Evolutionary conservation across 2,888 invertebrate species (phyloP).

Genomic region (Mythimna pallens): DNA sequence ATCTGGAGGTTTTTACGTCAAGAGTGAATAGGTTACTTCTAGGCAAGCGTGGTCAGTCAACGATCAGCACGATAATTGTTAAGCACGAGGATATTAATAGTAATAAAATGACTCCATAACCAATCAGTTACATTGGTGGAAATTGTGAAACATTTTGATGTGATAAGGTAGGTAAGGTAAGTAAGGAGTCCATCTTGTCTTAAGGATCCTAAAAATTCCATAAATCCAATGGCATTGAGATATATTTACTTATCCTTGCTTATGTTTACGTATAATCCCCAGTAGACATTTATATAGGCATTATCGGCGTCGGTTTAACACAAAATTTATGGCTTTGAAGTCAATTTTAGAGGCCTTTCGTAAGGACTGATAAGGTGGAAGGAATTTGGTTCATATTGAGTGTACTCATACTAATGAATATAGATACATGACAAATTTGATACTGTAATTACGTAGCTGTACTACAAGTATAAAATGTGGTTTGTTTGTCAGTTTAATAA

Average conservation of each 20-base stretch:
- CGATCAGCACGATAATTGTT: too few species aligned
- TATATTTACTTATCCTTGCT: conserved; percentile 30
- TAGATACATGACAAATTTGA: background rate
- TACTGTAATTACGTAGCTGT: background rate
- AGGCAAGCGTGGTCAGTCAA: too few species aligned
- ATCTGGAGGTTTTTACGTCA: too few species aligned
- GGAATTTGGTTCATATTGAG: conserved; percentile 19
- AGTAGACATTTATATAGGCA: conserved; percentile 38
- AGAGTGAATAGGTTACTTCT: too few species aligned
- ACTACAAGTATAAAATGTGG: background rate
- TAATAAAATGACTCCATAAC: background rate
- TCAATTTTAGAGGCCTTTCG: conserved; percentile 41
- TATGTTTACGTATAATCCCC: conserved; percentile 38
- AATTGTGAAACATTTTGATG: background rate
- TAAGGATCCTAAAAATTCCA: background rate
- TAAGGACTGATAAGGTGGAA: conserved; percentile 37
- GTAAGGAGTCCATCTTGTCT: background rate
- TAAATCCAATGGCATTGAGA: conserved; percentile 28
- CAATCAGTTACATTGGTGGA: background rate
- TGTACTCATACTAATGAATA: background rate
- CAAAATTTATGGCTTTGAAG: conserved; percentile 37
- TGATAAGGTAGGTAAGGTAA: background rate
- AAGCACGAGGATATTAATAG: too few species aligned
- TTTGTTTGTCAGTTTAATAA: background rate
- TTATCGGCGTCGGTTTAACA: conserved; percentile 37